These are phyloP conservation scores for Capitulum mitella DNA, from an alignment of 2,888 invertebrate species.

Conservation along the genomic window DNA sequence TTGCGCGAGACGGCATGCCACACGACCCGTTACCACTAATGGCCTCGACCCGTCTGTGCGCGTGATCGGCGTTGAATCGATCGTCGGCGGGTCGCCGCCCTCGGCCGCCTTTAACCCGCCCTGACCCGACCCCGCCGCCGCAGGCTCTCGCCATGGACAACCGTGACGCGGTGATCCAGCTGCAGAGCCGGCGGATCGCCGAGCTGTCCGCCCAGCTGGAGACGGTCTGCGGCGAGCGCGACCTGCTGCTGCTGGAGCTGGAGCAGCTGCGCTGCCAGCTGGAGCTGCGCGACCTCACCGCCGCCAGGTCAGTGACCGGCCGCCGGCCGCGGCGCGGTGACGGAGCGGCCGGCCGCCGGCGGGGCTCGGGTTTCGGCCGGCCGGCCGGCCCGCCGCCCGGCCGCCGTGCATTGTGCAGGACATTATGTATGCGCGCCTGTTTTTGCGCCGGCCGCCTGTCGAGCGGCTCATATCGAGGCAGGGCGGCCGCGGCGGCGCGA, in stretches of 20 bases:
- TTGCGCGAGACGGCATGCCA: neutral
- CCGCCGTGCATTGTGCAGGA: too few species aligned
- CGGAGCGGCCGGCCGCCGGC: neutral
- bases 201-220: slow-evolving; percentile 1
- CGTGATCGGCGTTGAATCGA: neutral
- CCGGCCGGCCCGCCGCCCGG: too few species aligned
- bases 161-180: neutral
- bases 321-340: neutral
- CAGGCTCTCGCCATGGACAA: neutral
- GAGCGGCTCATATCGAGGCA: neutral
- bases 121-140: neutral
- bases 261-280: slow-evolving; percentile 1
- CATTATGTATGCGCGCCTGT: neutral
- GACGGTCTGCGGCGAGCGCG: neutral
- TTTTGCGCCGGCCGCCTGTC: neutral
- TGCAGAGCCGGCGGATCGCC: slow-evolving; percentile 3
- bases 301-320: neutral
- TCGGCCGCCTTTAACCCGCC: neutral
- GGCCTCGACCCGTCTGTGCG: neutral
- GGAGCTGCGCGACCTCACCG: slow-evolving; percentile 20
- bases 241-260: slow-evolving; percentile 22
- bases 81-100: neutral
- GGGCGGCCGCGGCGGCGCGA: neutral
- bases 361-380: too few species aligned
- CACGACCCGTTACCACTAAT: neutral